Evolutionary conservation across 2,797 vertebrate genomes (phyloP).

Genomic region (Sebastes cheni): DNA sequence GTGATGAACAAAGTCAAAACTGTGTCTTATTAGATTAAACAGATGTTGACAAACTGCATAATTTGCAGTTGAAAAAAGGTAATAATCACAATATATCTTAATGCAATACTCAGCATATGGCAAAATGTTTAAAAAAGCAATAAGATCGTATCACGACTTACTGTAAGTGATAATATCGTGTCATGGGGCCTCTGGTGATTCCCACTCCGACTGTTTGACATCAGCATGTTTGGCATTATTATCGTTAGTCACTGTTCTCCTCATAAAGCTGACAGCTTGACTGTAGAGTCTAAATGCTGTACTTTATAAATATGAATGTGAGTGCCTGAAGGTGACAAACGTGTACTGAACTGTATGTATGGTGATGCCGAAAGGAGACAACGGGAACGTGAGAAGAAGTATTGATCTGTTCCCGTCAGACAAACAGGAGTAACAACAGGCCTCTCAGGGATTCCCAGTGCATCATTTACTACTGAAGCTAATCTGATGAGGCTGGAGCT

Average conservation of each 20-base stretch:
- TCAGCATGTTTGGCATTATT: background rate
- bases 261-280: background rate
- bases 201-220: background rate
- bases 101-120: too few relatives aligned
- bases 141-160: too few relatives aligned
- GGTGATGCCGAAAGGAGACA: background rate
- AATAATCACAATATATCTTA: too few relatives aligned
- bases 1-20: too few relatives aligned
- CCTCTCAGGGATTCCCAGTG: conserved; percentile 31
- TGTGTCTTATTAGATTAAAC: too few relatives aligned
- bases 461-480: conserved; percentile 26
- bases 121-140: too few relatives aligned
- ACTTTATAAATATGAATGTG: background rate
- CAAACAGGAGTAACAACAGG: conserved; percentile 24
- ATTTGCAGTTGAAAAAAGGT: too few relatives aligned
- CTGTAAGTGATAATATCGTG: too few relatives aligned
- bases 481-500: conserved; percentile 52
- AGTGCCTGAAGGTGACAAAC: background rate
- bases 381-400: conserved; percentile 5
- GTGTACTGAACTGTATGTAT: background rate
- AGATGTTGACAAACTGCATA: too few relatives aligned
- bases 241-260: background rate
- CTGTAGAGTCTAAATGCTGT: background rate
- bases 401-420: conserved; percentile 39
- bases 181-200: too few relatives aligned